Percentiles rank a stretch among this genome's conserved stretches.
phyloP scores from a whole-genome alignment of 2,888 invertebrate species.

The Sphaeridia pumilis region DNA sequence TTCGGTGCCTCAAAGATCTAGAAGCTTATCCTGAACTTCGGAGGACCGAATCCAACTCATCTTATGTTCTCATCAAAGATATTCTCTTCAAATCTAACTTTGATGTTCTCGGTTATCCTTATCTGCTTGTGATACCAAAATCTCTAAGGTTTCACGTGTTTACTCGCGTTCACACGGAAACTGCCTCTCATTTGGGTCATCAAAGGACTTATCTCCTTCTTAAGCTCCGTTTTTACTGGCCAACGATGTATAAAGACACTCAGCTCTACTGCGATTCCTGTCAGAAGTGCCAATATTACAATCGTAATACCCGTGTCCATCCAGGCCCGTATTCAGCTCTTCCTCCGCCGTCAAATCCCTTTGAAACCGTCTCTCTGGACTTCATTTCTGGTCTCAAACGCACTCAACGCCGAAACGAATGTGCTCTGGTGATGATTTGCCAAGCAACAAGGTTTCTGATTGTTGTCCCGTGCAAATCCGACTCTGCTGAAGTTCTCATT shows the following conservation, averaged over 20 bases:
- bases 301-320: not conserved
- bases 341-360: not conserved
- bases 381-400: not conserved
- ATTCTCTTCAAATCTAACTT: not conserved
- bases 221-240: not conserved
- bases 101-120: not conserved
- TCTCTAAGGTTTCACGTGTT: not conserved
- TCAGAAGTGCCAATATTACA: not conserved
- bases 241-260: not conserved
- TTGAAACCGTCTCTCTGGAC: not conserved
- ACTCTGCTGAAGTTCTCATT: not conserved
- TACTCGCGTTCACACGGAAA: not conserved
- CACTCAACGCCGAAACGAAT: constrained; percentile 14
- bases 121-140: not conserved
- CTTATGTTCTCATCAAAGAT: not conserved
- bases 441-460: constrained; percentile 30
- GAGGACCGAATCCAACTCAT: not conserved
- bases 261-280: not conserved
- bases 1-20: not conserved
- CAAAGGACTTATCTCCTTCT: not conserved
- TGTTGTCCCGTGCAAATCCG: constrained; percentile 2
- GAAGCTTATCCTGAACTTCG: not conserved
- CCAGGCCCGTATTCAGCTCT: not conserved
- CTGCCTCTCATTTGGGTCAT: not conserved
- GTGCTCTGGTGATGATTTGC: constrained; percentile 23